Conservation (phyloP, 64 coral and sea anemone genomes). For the Anthopleura sola region DNA sequence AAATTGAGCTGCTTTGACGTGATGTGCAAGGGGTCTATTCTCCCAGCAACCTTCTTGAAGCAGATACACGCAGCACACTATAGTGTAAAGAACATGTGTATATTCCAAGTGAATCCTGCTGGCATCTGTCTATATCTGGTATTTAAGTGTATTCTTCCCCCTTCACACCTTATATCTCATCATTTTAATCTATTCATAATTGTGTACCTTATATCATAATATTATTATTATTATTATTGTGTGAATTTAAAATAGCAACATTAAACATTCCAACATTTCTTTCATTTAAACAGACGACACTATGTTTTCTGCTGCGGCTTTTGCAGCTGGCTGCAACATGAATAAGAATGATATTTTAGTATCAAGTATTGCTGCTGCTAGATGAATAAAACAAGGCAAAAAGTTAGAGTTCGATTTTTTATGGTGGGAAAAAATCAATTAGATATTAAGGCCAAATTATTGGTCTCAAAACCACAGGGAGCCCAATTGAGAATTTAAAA, state of each 20-base stretch:
- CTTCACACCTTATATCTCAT: not conserved
- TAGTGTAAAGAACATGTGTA: too few relatives aligned
- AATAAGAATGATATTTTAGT: not conserved
- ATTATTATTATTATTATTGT: constrained; percentile 4
- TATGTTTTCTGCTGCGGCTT: constrained; percentile 8
- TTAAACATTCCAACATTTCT: not conserved
- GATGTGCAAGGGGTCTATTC: too few relatives aligned
- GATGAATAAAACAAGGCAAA: too few relatives aligned
- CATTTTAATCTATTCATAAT: not conserved
- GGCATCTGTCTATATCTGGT: not conserved
- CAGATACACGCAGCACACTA: too few relatives aligned
- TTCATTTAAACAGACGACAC: not conserved
- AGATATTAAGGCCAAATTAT: too few relatives aligned
- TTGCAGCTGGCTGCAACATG: not conserved
- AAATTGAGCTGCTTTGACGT: too few relatives aligned
- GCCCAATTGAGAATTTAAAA: too few relatives aligned
- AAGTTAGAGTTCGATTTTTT: too few relatives aligned
- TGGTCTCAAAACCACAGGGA: too few relatives aligned
- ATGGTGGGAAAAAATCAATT: too few relatives aligned
- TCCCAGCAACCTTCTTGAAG: too few relatives aligned
- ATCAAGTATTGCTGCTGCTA: not conserved
- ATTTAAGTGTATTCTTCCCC: not conserved
- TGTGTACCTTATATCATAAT: constrained; percentile 13
- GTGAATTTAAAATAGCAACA: constrained; percentile 18
- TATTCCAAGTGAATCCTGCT: not conserved